Percentiles rank a stretch among this genome's conserved stretches.
phyloP scores from a whole-genome alignment of 2,888 invertebrate genomes.

The Geophilus truncorum region DNA sequence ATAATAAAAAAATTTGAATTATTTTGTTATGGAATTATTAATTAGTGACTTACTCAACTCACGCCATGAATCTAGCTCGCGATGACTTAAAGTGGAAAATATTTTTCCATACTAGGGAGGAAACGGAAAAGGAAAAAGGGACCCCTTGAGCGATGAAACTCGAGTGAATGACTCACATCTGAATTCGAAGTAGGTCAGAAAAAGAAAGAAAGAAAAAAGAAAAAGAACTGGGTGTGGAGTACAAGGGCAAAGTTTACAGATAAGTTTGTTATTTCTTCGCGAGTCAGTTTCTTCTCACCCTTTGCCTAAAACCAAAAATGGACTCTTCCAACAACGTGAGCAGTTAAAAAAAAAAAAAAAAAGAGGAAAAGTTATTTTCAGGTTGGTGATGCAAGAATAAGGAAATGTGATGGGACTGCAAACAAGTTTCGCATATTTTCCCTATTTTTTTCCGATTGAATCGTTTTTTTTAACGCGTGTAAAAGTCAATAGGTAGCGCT shows the following conservation, averaged over 20 bases:
- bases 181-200: not conserved
- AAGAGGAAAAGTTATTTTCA: not conserved
- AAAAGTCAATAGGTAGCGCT: not conserved
- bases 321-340: not conserved
- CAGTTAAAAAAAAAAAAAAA: no score
- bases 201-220: not conserved
- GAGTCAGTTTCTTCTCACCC: not conserved
- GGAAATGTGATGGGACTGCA: constrained; percentile 6
- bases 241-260: not conserved
- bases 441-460: not conserved
- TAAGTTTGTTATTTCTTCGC: not conserved
- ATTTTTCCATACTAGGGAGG: not conserved
- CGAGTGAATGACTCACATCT: not conserved
- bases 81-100: no score
- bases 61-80: no score
- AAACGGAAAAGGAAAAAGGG: not conserved
- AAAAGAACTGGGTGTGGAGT: not conserved
- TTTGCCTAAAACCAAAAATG: not conserved
- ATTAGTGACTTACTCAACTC: not conserved
- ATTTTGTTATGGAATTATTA: no score
- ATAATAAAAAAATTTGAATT: not conserved
- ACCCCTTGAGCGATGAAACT: not conserved
- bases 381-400: constrained; percentile 1
- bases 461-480: no score
- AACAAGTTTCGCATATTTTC: not conserved